These are phyloP conservation scores for Subacronicta megacephala DNA, from an alignment of 2,888 invertebrate genomes.

Conservation along the genomic window DNA sequence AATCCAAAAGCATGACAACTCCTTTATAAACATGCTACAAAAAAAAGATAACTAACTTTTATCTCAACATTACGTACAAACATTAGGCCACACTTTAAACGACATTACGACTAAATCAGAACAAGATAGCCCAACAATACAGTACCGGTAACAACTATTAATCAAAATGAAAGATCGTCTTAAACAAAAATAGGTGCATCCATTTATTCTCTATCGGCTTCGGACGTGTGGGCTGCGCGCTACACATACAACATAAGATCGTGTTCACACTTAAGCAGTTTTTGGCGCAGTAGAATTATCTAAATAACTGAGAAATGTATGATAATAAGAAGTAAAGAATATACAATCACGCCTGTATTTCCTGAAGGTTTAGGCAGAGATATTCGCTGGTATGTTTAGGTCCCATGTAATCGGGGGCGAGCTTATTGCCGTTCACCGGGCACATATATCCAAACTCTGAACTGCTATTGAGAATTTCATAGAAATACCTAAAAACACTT, in stretches of 20 bases:
- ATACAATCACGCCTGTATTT: too few species aligned
- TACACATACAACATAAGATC: conserved; percentile 43
- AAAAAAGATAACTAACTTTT: conserved; percentile 8
- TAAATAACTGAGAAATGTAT: conserved; percentile 11
- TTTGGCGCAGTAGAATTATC: conserved; percentile 2
- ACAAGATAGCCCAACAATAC: conserved; percentile 76
- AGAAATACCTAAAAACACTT: too few species aligned
- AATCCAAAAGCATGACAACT: conserved; percentile 39
- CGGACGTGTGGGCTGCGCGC: conserved; percentile 62
- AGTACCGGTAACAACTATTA: conserved; percentile 72
- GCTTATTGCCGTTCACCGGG: too few species aligned
- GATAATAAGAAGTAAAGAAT: too few species aligned
- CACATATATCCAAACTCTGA: too few species aligned
- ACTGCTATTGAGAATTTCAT: too few species aligned
- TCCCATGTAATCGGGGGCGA: too few species aligned
- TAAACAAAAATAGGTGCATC: conserved; percentile 81
- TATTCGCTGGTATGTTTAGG: too few species aligned
- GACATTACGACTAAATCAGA: conserved; percentile 83
- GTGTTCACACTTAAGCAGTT: conserved; percentile 34
- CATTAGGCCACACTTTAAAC: conserved; percentile 69
- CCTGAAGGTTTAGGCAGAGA: too few species aligned
- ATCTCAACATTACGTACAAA: conserved; percentile 20
- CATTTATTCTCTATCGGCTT: conserved; percentile 75
- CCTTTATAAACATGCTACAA: conserved; percentile 14
- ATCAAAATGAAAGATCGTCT: conserved; percentile 84